phyloP scores from a whole-genome alignment of 1,140 invertebrate species.

The Drosophila oshimai region DNA sequence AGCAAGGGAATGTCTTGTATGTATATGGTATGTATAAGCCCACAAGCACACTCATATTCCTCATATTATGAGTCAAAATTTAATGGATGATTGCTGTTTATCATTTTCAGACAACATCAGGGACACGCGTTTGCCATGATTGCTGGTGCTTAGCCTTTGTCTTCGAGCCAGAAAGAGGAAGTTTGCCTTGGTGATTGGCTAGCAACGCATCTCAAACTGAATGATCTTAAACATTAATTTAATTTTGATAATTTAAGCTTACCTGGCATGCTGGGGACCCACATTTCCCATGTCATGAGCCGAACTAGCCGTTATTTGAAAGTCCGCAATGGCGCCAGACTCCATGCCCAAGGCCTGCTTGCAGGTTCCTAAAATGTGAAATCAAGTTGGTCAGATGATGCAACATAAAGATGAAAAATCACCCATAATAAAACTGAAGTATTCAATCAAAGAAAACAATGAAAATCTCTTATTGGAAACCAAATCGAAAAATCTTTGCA shows the following conservation, averaged over 20 bases:
- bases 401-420: conserved; percentile 46
- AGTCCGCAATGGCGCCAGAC: conserved; percentile 92
- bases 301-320: conserved; percentile 93
- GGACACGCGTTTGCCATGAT: conserved; percentile 25
- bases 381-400: conserved; percentile 8
- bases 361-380: conserved; percentile 88
- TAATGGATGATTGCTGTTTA: conserved; percentile 68
- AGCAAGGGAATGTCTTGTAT: conserved; percentile 24
- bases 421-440: conserved; percentile 53
- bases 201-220: neutral
- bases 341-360: conserved; percentile 94
- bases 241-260: conserved; percentile 71
- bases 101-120: conserved; percentile 48
- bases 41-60: neutral
- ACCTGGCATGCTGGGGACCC: conserved; percentile 95
- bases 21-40: neutral
- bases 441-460: conserved; percentile 32
- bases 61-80: conserved; percentile 57
- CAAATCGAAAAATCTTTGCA: no score
- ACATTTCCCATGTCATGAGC: conserved; percentile 95
- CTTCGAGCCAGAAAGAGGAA: neutral
- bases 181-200: neutral
- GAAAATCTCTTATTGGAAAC: conserved; percentile 36
- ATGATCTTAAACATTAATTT: neutral
- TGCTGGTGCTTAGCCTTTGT: neutral